Evolutionary conservation across 2,888 invertebrate species (phyloP), one percentile per base, ranked within the genome.

Genomic region (Hypercompe scribonia): DNA sequence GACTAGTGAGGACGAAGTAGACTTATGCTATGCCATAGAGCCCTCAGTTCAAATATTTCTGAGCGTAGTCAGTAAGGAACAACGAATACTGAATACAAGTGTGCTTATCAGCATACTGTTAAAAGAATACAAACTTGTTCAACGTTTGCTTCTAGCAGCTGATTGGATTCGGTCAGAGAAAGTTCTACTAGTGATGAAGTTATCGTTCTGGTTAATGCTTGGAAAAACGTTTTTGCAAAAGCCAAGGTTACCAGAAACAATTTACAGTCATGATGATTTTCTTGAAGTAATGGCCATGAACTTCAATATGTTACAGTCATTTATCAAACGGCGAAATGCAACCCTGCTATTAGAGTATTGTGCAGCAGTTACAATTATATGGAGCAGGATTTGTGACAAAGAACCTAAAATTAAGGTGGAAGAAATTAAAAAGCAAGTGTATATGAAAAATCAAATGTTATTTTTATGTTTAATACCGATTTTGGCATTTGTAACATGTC

Each of bases 381-480:
- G 91, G 90, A 86, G 87, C 24, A 82, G 84, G 2, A 80, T 92
- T 86, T 84, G 84, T 42, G 87, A 89, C 58, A 87, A 86, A 31
- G 84, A 90, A n/a, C 81, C 86, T 2, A 71, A 73, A 1, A 85
- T 86, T 3, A 80, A 83, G 58, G 82, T 84, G 63, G 79, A 67
- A 8, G 80, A 83, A 3, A 74, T 87, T 54, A 89, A 87, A 1
- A 87, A 86, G 50, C 90, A 88, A 50, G 79, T 90, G 21, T 88
- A 96, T 46, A 92, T 97, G 75, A 96, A 96, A 81, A 96, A 96
- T 85, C 97, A 97, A 88, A 90, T 97, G 80, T 88, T 97, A 34
- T 93, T 96, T 69, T 94, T 97, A 78, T 96, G 97, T 87, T 90
- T 97, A 24, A 89, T 97, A 65, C 98, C 98, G 0, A 88, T 97